Evolutionary conservation across 2,888 invertebrate genomes (phyloP).

Genomic region (Apotomis capreana): DNA sequence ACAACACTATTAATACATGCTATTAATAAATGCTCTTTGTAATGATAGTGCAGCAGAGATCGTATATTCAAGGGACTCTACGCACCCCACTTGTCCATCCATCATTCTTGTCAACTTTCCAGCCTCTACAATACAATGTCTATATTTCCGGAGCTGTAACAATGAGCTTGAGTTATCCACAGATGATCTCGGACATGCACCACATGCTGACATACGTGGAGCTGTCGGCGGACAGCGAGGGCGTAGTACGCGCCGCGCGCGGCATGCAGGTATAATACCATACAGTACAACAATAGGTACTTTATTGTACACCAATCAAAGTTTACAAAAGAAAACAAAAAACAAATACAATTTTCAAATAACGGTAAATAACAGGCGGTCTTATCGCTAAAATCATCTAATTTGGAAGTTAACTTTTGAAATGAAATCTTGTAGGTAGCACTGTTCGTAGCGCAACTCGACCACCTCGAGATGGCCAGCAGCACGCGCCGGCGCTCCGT

Average conservation of each 20-base stretch:
- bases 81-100: no score
- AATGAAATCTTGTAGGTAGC: slow-evolving; percentile 63
- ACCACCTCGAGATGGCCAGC: slow-evolving; percentile 71
- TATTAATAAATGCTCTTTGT: no score
- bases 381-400: no score
- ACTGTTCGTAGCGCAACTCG: slow-evolving; percentile 81
- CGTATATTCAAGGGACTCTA: no score
- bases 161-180: slow-evolving; percentile 37
- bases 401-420: background rate
- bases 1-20: no score
- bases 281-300: background rate
- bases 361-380: no score
- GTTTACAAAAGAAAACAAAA: no score
- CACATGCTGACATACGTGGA: slow-evolving; percentile 81
- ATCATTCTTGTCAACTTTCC: no score
- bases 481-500: slow-evolving; percentile 52
- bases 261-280: slow-evolving; percentile 66
- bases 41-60: no score
- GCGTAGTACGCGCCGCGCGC: slow-evolving; percentile 61
- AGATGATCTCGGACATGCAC: slow-evolving; percentile 83
- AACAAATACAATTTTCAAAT: no score
- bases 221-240: slow-evolving; percentile 51
- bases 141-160: background rate
- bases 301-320: no score
- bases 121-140: background rate